Percentiles rank a stretch among this genome's conserved stretches.
phyloP scores from a whole-genome alignment of 2,797 vertebrate genomes.

The Pseudopleuronectes americanus region DNA sequence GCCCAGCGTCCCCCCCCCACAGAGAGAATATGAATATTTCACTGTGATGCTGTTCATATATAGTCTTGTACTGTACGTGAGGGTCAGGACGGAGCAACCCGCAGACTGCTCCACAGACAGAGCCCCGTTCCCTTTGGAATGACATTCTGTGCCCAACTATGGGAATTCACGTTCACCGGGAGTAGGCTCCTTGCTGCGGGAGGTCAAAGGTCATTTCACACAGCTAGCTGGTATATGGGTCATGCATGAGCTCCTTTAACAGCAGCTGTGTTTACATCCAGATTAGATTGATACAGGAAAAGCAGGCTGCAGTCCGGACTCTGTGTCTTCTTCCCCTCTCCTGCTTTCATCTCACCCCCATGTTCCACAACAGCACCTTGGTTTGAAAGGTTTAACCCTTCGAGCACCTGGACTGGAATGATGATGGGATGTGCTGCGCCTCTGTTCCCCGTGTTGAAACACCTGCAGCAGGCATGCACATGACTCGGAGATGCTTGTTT shows the following conservation, averaged over 20 bases:
- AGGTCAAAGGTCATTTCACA: conserved; percentile 80
- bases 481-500: conserved; percentile 11
- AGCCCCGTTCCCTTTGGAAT: conserved; percentile 34
- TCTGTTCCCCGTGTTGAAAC: conserved; percentile 21
- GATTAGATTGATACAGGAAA: conserved; percentile 74
- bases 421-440: conserved; percentile 51
- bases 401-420: conserved; percentile 26
- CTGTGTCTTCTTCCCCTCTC: conserved; percentile 60
- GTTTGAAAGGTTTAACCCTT: conserved; percentile 71
- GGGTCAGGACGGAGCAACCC: conserved; percentile 43
- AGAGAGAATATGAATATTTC: conserved; percentile 76
- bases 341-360: conserved; percentile 81
- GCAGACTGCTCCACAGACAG: conserved; percentile 41
- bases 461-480: conserved; percentile 29
- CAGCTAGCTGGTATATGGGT: conserved; percentile 81
- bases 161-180: conserved; percentile 57
- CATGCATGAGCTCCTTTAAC: conserved; percentile 83
- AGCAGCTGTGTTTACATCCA: conserved; percentile 91
- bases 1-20: conserved; percentile 36
- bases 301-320: conserved; percentile 58
- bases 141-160: conserved; percentile 48
- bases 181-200: conserved; percentile 37
- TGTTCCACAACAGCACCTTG: conserved; percentile 62
- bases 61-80: conserved; percentile 16
- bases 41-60: conserved; percentile 38